Conservation (phyloP, 2,797 vertebrate species). For the Hafferia zeledoni region DNA sequence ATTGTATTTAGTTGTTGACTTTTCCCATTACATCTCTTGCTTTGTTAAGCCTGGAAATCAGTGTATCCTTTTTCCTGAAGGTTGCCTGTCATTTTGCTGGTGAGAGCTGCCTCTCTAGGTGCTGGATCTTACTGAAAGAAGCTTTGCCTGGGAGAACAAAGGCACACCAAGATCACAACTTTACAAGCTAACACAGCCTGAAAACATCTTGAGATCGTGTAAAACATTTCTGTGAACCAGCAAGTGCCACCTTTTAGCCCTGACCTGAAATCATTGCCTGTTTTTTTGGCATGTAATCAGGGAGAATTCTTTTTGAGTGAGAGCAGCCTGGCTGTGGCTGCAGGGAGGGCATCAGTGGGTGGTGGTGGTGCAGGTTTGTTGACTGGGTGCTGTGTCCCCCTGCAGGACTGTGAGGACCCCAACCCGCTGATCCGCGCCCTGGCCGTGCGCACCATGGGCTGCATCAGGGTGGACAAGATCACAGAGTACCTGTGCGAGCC, state of each 20-base stretch:
- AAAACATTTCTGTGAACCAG: neutral
- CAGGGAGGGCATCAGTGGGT: neutral
- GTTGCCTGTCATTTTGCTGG: neutral
- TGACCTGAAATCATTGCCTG: neutral
- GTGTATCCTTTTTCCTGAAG: neutral
- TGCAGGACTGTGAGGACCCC: slow-evolving; percentile 96
- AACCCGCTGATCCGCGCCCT: slow-evolving; percentile 96
- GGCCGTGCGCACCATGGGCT: slow-evolving; percentile 98
- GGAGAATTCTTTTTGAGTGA: neutral
- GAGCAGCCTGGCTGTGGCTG: neutral
- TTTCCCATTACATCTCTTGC: neutral
- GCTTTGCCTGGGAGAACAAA: neutral
- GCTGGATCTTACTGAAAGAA: neutral
- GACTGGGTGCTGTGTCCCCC: rapidly evolving
- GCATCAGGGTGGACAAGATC: slow-evolving; percentile 97
- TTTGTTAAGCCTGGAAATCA: neutral
- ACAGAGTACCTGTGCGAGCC: slow-evolving; percentile 98
- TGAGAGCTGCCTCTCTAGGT: neutral
- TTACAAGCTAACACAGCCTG: neutral
- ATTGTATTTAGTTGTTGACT: neutral
- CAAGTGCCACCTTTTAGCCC: neutral
- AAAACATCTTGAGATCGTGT: neutral
- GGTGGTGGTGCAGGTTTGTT: neutral
- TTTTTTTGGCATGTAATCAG: neutral
- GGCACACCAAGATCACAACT: neutral